These are phyloP conservation scores for Acanthosoma haemorrhoidale DNA, from an alignment of 2,888 invertebrate species.

Conservation along the genomic window DNA sequence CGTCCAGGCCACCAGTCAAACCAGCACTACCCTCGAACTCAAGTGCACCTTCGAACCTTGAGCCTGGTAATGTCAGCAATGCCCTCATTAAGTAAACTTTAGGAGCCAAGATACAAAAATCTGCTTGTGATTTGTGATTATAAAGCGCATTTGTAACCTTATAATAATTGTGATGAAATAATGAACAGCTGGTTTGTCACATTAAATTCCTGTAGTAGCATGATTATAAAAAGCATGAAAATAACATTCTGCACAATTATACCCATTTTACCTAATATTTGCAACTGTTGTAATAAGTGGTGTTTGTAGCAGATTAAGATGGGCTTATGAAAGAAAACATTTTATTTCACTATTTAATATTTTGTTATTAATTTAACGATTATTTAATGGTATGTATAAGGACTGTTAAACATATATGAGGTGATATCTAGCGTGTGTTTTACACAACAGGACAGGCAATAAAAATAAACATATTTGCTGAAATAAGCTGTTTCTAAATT, in stretches of 20 bases:
- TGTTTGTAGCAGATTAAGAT: too few species aligned
- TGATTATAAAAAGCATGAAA: background rate
- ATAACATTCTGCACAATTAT: background rate
- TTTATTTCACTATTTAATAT: too few species aligned
- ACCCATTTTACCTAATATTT: too few species aligned
- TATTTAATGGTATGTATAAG: too few species aligned
- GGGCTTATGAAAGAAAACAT: too few species aligned
- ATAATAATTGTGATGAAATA: background rate
- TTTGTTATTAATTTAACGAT: too few species aligned
- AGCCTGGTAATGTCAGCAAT: background rate
- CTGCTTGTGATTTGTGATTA: background rate
- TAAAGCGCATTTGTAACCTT: background rate
- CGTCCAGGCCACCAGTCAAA: background rate
- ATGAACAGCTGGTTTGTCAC: background rate
- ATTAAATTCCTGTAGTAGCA: background rate
- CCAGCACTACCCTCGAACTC: background rate
- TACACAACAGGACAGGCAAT: too few species aligned
- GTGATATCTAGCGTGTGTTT: too few species aligned
- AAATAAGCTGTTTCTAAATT: too few species aligned
- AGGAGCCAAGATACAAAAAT: background rate
- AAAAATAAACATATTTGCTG: too few species aligned
- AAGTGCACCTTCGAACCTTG: background rate
- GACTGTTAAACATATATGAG: too few species aligned
- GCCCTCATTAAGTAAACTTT: background rate
- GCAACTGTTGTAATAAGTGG: too few species aligned